phyloP scores from a whole-genome alignment of 2,797 vertebrate species.

The Amblyopsis hoosieri region DNA sequence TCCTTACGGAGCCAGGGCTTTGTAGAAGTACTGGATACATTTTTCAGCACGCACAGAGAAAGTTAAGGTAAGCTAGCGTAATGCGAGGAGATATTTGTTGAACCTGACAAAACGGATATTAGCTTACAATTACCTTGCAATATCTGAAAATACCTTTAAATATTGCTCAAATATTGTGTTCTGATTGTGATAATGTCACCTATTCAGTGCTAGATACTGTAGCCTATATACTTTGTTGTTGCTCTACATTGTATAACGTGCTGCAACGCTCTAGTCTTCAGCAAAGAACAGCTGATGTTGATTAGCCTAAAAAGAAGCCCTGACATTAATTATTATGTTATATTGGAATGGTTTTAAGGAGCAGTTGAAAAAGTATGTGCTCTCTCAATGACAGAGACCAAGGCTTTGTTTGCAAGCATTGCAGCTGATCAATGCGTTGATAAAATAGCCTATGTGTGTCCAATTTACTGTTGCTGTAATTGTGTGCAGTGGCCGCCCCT shows the following conservation, averaged over 20 bases:
- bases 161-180: constrained; percentile 60
- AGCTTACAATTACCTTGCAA: no score
- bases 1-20: no score
- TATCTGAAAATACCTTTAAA: constrained; percentile 19
- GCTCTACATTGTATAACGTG: constrained; percentile 25
- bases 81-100: no score
- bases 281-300: no score
- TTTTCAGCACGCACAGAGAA: no score
- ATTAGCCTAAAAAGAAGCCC: no score
- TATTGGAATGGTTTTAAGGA: no score
- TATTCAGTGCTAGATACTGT: constrained; percentile 45
- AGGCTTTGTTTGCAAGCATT: constrained; percentile 1
- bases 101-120: no score
- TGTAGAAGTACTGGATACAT: no score
- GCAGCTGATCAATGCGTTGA: constrained; percentile 35
- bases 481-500: constrained; percentile 66
- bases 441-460: constrained; percentile 55
- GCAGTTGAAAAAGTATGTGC: background rate
- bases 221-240: constrained; percentile 51
- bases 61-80: no score
- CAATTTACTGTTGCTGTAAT: constrained; percentile 62
- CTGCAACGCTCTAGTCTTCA: background rate
- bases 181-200: constrained; percentile 61
- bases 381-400: background rate
- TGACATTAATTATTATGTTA: no score